Percentiles rank a stretch among this genome's conserved stretches.
Conservation (phyloP, 2,113 vertebrate genomes). For the Chionodraco myersi region DNA sequence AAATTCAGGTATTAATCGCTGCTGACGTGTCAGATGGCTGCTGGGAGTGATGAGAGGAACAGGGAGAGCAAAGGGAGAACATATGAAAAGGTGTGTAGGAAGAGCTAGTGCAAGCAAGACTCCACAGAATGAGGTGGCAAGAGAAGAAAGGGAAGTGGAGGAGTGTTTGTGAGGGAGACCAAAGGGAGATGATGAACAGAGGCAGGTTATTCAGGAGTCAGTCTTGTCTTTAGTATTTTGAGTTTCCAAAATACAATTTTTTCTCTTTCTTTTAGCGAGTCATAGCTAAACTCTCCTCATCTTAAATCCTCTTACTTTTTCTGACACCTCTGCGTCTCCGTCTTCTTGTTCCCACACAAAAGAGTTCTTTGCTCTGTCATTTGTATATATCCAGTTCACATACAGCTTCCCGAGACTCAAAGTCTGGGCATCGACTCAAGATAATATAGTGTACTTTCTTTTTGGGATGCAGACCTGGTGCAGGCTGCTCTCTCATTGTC, state of each 20-base stretch:
- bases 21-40: slow-evolving; percentile 14
- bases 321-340: neutral
- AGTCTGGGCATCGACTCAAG: slow-evolving; percentile 9
- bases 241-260: slow-evolving; percentile 28
- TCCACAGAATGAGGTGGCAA: neutral
- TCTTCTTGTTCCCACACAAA: slow-evolving; percentile 16
- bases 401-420: slow-evolving; percentile 15
- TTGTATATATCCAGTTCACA: slow-evolving; percentile 15
- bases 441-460: slow-evolving; percentile 21
- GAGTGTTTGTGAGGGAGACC: neutral
- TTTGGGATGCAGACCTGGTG: slow-evolving; percentile 20
- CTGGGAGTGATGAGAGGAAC: slow-evolving; percentile 21
- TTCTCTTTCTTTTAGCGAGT: slow-evolving; percentile 22
- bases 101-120: neutral
- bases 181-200: slow-evolving; percentile 24
- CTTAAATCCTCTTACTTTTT: slow-evolving; percentile 1
- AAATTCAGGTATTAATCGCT: slow-evolving; percentile 50
- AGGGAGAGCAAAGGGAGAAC: neutral
- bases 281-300: neutral
- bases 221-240: slow-evolving; percentile 36
- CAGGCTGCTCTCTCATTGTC: slow-evolving; percentile 51
- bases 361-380: slow-evolving; percentile 13
- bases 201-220: slow-evolving; percentile 59
- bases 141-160: slow-evolving; percentile 23
- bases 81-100: neutral